phyloP scores from a whole-genome alignment of 1,140 invertebrate species.

The Orchesella cincta region DNA sequence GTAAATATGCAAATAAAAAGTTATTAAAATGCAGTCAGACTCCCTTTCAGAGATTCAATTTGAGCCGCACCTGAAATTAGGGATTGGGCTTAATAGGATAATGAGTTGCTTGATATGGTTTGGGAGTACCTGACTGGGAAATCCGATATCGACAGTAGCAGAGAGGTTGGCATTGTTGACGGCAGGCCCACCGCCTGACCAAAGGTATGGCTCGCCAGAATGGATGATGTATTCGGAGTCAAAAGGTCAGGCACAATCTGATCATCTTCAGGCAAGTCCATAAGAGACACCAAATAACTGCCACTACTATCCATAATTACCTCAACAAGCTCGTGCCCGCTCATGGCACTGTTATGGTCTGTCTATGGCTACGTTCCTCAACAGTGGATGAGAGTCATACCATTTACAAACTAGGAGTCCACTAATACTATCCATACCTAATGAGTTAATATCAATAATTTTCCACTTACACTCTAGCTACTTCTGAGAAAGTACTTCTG shows the following conservation, averaged over 20 bases:
- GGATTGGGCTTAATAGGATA: too few relatives aligned
- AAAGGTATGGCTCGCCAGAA: conserved; percentile 39
- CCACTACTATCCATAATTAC: conserved; percentile 38
- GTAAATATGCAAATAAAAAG: too few relatives aligned
- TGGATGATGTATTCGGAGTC: conserved; percentile 41
- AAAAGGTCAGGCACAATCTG: conserved; percentile 45
- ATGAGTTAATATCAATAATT: too few relatives aligned
- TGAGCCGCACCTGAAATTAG: too few relatives aligned
- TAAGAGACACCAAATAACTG: conserved; percentile 44
- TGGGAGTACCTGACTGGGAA: conserved; percentile 29
- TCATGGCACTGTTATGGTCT: too few relatives aligned
- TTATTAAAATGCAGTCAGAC: too few relatives aligned
- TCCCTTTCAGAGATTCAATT: too few relatives aligned
- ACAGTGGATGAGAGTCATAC: too few relatives aligned
- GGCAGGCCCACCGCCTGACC: conserved; percentile 36
- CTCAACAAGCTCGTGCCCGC: conserved; percentile 41
- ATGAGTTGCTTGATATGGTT: not conserved
- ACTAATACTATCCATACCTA: not conserved
- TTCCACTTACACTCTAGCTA: too few relatives aligned
- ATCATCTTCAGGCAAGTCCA: conserved; percentile 44
- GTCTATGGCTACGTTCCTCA: too few relatives aligned
- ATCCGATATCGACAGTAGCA: conserved; percentile 20
- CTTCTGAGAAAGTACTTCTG: too few relatives aligned
- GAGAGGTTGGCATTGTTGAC: conserved; percentile 24
- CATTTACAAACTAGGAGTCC: too few relatives aligned